Percentiles rank a stretch among this genome's conserved stretches.
phyloP scores from a whole-genome alignment of 2,888 invertebrate genomes.

The Drosophila atroscutellata region DNA sequence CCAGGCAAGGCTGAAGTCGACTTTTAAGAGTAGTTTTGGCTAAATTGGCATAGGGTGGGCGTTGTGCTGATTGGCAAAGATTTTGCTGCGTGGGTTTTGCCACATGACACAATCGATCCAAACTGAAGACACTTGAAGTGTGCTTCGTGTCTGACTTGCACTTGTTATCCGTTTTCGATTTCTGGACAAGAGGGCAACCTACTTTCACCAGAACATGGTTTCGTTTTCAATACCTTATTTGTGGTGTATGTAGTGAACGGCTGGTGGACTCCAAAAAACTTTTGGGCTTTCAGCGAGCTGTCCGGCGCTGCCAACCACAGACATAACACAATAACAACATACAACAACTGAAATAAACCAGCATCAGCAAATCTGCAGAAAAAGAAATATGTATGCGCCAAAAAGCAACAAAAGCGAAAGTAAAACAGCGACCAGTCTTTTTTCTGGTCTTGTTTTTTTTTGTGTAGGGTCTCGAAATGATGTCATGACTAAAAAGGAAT shows the following conservation, averaged over 20 bases:
- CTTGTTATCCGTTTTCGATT: slow-evolving; percentile 71
- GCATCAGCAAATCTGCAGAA: slow-evolving; percentile 50
- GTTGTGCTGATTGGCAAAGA: slow-evolving; percentile 54
- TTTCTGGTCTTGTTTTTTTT: slow-evolving; percentile 36
- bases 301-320: slow-evolving; percentile 50
- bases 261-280: slow-evolving; percentile 20
- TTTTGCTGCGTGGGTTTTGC: slow-evolving; percentile 42
- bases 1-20: slow-evolving; percentile 41
- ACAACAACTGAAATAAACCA: slow-evolving; percentile 28
- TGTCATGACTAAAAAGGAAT: slow-evolving; percentile 74
- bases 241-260: slow-evolving; percentile 9
- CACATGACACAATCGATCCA: slow-evolving; percentile 69
- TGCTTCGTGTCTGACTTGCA: slow-evolving; percentile 53
- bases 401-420: slow-evolving; percentile 78
- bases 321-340: slow-evolving; percentile 20
- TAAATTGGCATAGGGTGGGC: slow-evolving; percentile 63
- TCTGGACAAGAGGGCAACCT: slow-evolving; percentile 55
- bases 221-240: slow-evolving; percentile 70
- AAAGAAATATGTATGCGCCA: slow-evolving; percentile 50
- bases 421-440: slow-evolving; percentile 77
- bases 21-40: slow-evolving; percentile 53
- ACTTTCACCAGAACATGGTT: slow-evolving; percentile 78
- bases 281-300: slow-evolving; percentile 51
- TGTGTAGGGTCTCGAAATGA: slow-evolving; percentile 71
- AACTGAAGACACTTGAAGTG: slow-evolving; percentile 26